These are phyloP conservation scores for Drepana arcuata DNA, from an alignment of 1,140 invertebrate species.

Conservation along the genomic window DNA sequence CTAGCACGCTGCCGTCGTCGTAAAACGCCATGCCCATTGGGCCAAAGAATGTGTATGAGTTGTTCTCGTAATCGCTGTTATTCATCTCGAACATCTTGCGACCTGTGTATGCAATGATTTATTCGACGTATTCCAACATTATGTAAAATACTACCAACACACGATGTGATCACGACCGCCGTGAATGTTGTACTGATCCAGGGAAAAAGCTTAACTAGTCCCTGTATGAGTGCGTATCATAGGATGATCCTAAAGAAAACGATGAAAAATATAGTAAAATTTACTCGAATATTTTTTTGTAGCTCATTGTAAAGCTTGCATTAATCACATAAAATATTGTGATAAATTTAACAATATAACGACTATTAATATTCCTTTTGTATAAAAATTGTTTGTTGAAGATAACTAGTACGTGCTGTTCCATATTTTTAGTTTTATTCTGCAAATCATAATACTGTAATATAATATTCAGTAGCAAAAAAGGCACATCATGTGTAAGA, in stretches of 20 bases:
- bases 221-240: not conserved
- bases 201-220: not conserved
- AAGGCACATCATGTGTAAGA: slow-evolving; percentile 27
- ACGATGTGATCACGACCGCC: not conserved
- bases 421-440: not conserved
- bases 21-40: slow-evolving; percentile 24
- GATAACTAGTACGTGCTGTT: not conserved
- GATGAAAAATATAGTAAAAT: not conserved
- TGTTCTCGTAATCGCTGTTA: slow-evolving; percentile 13
- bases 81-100: slow-evolving; percentile 9
- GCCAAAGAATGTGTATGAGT: slow-evolving; percentile 23
- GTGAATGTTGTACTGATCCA: not conserved
- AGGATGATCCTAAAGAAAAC: not conserved
- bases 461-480: slow-evolving; percentile 1
- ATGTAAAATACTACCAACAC: not conserved
- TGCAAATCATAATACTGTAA: not conserved
- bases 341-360: no score
- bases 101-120: no score
- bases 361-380: no score
- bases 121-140: not conserved
- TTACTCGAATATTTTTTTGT: not conserved
- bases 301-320: not conserved
- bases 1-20: slow-evolving; percentile 46
- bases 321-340: no score
- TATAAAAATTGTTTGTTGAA: not conserved